Evolutionary conservation across 1,140 invertebrate genomes (phyloP).

Genomic region (Caenorhabditis brenneri): DNA sequence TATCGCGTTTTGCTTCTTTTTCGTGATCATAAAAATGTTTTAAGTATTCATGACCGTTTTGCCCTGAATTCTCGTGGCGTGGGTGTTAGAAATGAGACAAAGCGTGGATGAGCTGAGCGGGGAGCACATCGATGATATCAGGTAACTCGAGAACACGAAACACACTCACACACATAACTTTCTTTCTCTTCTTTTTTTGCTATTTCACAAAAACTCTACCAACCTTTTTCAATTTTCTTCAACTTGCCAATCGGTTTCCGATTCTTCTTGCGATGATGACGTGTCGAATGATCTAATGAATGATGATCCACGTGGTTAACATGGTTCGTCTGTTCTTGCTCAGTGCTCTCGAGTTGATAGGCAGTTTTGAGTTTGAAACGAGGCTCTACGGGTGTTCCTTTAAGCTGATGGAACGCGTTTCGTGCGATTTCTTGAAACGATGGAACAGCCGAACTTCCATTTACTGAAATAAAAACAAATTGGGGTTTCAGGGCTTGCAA

Average conservation of each 20-base stretch:
- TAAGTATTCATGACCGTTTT: neutral
- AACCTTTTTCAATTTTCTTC: slow-evolving; percentile 39
- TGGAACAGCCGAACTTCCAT: slow-evolving; percentile 27
- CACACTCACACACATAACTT: slow-evolving; percentile 17
- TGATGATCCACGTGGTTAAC: neutral
- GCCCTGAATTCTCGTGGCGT: neutral
- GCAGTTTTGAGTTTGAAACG: slow-evolving; percentile 4
- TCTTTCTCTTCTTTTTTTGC: neutral
- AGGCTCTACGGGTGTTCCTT: slow-evolving; percentile 9
- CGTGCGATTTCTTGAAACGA: slow-evolving; percentile 14
- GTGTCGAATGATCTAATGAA: neutral
- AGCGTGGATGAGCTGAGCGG: slow-evolving; percentile 16
- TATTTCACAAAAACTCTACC: neutral
- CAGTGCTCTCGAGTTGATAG: slow-evolving; percentile 17
- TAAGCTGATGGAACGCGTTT: slow-evolving; percentile 35
- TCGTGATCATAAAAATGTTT: slow-evolving; percentile 4
- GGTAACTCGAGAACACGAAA: slow-evolving; percentile 41
- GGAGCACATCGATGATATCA: slow-evolving; percentile 32
- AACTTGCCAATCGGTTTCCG: slow-evolving; percentile 24
- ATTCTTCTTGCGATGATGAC: slow-evolving; percentile 34
- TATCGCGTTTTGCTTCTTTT: neutral
- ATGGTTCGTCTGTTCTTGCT: neutral
- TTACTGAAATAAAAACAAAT: neutral
- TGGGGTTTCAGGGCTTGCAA: too few species aligned
- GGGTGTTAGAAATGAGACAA: slow-evolving; percentile 32